Evolutionary conservation across 2,888 invertebrate genomes (phyloP), one percentile per base, ranked within the genome.

Genomic region (Limnephilus marmoratus): DNA sequence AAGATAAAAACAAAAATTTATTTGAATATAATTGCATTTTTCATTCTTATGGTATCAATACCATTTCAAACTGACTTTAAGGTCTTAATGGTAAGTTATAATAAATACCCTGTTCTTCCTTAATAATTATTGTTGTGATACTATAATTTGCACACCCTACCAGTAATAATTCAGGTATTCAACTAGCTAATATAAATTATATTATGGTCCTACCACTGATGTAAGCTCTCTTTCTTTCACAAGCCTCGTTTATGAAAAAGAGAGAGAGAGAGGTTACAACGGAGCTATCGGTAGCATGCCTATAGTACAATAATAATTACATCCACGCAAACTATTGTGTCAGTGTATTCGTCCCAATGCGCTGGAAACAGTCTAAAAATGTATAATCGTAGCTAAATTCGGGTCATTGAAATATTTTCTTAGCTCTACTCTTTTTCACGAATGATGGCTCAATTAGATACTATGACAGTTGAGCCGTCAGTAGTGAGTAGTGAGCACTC

Each of bases 351-450:
- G 34, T 88, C 68, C 88, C 37, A 88, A 31, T 53, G 53, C 37
- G 80, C 80, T 88, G 15, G 34, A 88, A 80, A 80, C 15, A 18
- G 68, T 88, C 12, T 15, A 80, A 34, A 34, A 88, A 88, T 31
- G 11, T 80, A 88, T 87, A 68, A 88, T 88, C 88, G 12, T 88
- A 88, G 88, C 37, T 82, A 90, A 86, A 93, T 93, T 92, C 92
- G 90, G 93, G 93, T 93, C 93, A 93, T 90, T 93, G 92, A 93
- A 92, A 93, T 93, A 92, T 93, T 92, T 93, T 93, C 92, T 92
- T 85, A 92, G 91, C 91, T 91, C 91, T n/a, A 90, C 81, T 93
- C 53, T 68, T 93, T 93, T 91, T 93, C 82, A 83, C 81, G 41
- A 91, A 89, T 89, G 93, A 93, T 93, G 93, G 93, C 90, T 92